Base-by-base conservation (phyloP, 1,140 invertebrate genomes). In the Papilio helenus region DNA sequence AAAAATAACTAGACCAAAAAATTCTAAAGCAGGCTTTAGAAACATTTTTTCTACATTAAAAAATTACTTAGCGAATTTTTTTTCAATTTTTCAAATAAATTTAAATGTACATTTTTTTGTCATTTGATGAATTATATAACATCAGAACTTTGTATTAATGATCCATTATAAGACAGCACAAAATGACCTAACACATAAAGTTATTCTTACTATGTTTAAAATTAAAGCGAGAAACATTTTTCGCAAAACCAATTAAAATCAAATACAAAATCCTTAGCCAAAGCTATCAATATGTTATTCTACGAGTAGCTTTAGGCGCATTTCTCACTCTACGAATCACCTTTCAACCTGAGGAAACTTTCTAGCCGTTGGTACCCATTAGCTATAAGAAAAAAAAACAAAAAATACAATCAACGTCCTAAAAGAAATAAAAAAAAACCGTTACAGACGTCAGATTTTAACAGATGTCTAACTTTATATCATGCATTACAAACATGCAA, bases 391-490 rank as follows among this genome's bases (percentile, higher is more conserved):
- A 61, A 61, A 61, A 18, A 8, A 61, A 26, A 58, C 1, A 18
- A 58, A 61, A 61, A 23, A 61, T 61, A 61, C 10, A 61, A 26
- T 26, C 23, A 61, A n/a, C n/a, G n/a, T 61, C 23, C 58, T 61
- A 61, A 61, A 61, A 61, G 14, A 26, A n/a, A 20, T 20, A 55
- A 20, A n/a, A 58, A 58, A 58, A 23, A 7, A n/a, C 2, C 55
- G n/a, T 58, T 58, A 26, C 20, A 61, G 20, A 46, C 20, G 39
- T 23, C 39, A 77, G 74, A 77, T 77, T 77, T 77, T 77, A 77
- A 77, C 74, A 77, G 74, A 77, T 77, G 55, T 65, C 76, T 42
- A 61, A 44, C 20, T 76, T 55, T 77, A 76, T 65, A 65, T 58
- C 76, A 65, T 77, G 76, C 76, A 10, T 34, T 42, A 77, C 55